Conservation (phyloP, 2,797 vertebrate genomes). For the Micromesistius poutassou region DNA sequence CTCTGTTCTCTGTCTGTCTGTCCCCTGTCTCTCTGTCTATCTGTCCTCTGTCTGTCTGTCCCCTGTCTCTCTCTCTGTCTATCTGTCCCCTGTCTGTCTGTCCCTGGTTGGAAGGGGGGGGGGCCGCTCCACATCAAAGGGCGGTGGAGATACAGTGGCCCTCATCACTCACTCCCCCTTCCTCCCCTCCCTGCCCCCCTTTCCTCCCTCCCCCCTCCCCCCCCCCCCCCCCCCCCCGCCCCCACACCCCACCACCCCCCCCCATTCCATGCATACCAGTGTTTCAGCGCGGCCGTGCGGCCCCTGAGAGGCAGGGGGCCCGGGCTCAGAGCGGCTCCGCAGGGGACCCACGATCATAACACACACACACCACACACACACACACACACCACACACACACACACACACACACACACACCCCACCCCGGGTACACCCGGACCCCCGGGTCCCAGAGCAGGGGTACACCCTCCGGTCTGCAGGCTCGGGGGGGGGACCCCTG, state of each 20-base stretch:
- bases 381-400: too few relatives aligned
- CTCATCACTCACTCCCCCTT: constrained; percentile 76
- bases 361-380: constrained; percentile 29
- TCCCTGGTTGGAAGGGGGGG: constrained; percentile 37
- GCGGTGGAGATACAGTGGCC: constrained; percentile 71
- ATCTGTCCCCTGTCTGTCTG: constrained; percentile 10
- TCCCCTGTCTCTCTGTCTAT: too few relatives aligned
- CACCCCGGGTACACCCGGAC: constrained; percentile 3
- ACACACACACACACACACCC: too few relatives aligned
- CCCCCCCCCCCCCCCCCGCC: constrained; percentile 57
- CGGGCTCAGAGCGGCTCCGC: constrained; percentile 33
- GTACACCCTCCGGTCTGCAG: background rate
- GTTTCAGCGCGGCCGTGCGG: constrained; percentile 66
- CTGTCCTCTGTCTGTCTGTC: constrained; percentile 47
- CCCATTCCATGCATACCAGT: constrained; percentile 78
- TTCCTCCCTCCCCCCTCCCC: constrained; percentile 31
- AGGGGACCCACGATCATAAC: constrained; percentile 31
- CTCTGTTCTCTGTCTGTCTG: constrained; percentile 46
- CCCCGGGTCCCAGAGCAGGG: background rate
- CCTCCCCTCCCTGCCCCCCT: constrained; percentile 69
- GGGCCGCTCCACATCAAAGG: constrained; percentile 73
- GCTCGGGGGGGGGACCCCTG: constrained; percentile 6
- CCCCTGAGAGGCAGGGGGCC: constrained; percentile 10
- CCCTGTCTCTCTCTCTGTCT: constrained; percentile 40
- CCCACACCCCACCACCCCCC: constrained; percentile 59